A percentile compares a stretch with the other conserved stretches of the same genome.
phyloP scores from a whole-genome alignment of 23 tunicate species.

The Ciona savignyi region DNA sequence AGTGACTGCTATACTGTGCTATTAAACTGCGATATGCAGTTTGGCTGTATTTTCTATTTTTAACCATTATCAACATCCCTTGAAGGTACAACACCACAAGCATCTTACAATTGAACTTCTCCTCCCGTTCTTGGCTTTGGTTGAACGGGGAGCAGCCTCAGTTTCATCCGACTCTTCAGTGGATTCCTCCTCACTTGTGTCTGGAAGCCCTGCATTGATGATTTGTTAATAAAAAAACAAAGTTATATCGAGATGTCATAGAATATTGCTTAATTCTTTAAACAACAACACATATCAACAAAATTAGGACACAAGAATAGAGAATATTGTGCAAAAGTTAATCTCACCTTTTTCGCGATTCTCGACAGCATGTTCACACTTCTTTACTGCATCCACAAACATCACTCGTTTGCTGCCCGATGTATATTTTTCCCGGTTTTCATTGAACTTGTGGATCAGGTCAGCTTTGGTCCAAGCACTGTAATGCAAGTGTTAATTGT shows the following conservation, averaged over 20 bases:
- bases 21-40: too few species aligned
- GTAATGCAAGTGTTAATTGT: too few species aligned
- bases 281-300: too few species aligned
- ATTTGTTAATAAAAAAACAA: too few species aligned
- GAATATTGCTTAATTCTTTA: too few species aligned
- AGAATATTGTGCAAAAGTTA: too few species aligned
- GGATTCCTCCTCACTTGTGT: slow-evolving; percentile 34
- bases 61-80: too few species aligned
- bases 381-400: slow-evolving; percentile 58
- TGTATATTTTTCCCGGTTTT: slow-evolving; percentile 37
- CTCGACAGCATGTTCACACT: slow-evolving; percentile 51
- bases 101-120: neutral
- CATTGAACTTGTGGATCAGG: slow-evolving; percentile 48
- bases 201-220: slow-evolving; percentile 44
- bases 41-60: too few species aligned
- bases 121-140: slow-evolving; percentile 37
- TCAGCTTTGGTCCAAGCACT: slow-evolving; percentile 93
- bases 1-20: too few species aligned
- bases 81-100: too few species aligned
- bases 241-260: too few species aligned
- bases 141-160: slow-evolving; percentile 56
- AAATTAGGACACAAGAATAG: too few species aligned
- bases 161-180: slow-evolving; percentile 29
- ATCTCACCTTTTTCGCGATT: slow-evolving; percentile 37
- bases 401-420: slow-evolving; percentile 24